Base-by-base conservation (phyloP, 2,797 vertebrate species). In the Eptatretus atami region DNA sequence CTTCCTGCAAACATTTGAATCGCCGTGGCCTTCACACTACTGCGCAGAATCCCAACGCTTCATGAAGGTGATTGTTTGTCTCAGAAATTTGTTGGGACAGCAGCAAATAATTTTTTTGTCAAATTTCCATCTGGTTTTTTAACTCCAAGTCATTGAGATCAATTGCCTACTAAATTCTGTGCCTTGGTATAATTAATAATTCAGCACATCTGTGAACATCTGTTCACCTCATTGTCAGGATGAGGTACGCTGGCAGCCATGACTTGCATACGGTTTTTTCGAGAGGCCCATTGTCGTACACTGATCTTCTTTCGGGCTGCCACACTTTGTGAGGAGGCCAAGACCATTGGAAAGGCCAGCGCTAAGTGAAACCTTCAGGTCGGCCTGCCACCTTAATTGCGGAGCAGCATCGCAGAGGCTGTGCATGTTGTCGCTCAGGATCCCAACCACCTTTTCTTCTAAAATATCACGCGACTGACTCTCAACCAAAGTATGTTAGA, bases 261-360 rank as follows among this genome's bases (percentile, higher is more conserved):
- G 87, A 96, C 85, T 11, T 96, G 90, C 66, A 96, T 96, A 66
- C 73, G 82, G 10, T 98, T 98, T 78, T 98, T 90, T 72, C 80
- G 80, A 77, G 86, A 13, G 80, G 80, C 65, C 83, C 88, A 12
- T 76, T 74, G 65, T 82, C 81, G 0, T 98, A 96, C 67, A 73
- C 79, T 0, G 82, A 90, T 69, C 75, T n/a, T 98, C 55, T 87
- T 84, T 67, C 81, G 82, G 80, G 67, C 84, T 92, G 69, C 75
- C 76, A 0, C 96, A 87, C 87, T 71, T 98, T n/a, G 69, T 69
- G 75, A 84, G 25, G 77, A 82, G 69, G 86, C 88, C 71, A 96
- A 92, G 73, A 87, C 67, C 90, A 98, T 71, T 76, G 96, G 69
- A 86, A 78, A 74, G 80, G n/a, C n/a, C 81, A 1, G 55, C 55